Conservation (phyloP, 2,888 invertebrate species). For the Nemoura dubitans region DNA sequence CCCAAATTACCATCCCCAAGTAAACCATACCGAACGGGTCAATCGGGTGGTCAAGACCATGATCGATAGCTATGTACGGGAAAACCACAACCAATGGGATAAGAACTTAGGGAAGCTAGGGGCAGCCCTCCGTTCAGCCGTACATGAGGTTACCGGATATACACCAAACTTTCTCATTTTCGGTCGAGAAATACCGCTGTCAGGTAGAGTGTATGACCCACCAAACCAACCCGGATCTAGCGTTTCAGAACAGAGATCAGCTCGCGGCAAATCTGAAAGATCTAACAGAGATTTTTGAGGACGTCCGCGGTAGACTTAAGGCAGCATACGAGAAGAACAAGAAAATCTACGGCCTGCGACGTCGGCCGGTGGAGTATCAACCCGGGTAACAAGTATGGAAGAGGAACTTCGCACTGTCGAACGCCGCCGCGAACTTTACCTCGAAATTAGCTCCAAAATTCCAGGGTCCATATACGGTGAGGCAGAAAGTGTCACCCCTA, state of each 20-base stretch:
- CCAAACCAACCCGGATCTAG: not conserved
- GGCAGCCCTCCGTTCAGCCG: not conserved
- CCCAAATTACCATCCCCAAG: slow-evolving; percentile 38
- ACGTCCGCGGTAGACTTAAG: not conserved
- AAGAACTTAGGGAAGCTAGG: not conserved
- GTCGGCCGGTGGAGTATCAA: not conserved
- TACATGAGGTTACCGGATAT: slow-evolving; percentile 16
- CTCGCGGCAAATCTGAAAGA: not conserved
- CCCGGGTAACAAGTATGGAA: not conserved
- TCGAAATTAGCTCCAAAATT: slow-evolving; percentile 20
- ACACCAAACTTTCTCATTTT: slow-evolving; percentile 26
- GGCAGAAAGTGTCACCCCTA: not conserved
- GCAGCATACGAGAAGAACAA: not conserved
- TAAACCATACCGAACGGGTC: slow-evolving; percentile 36
- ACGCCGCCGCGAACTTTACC: not conserved
- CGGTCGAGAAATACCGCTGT: slow-evolving; percentile 21
- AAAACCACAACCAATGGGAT: slow-evolving; percentile 39
- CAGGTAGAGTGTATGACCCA: not conserved
- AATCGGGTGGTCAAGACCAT: slow-evolving; percentile 26
- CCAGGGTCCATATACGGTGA: slow-evolving; percentile 21
- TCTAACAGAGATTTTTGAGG: not conserved
- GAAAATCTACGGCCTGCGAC: not conserved
- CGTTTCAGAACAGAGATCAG: not conserved
- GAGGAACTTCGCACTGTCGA: slow-evolving; percentile 3
- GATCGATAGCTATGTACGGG: not conserved